Conservation (phyloP, 2,113 vertebrate species). For the Dipodomys merriami region DNA sequence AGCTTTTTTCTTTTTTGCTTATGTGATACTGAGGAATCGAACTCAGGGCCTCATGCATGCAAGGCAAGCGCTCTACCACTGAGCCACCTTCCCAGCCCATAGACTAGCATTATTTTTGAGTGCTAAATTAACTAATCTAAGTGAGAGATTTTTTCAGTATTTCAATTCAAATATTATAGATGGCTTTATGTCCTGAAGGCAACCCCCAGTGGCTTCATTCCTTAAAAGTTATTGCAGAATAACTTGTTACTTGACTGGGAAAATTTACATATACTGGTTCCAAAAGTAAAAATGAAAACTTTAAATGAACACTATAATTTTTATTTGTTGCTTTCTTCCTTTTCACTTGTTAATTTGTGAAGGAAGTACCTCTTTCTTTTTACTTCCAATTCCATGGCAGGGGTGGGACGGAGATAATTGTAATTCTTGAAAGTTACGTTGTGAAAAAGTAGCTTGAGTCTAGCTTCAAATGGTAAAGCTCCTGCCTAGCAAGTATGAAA, state of each 20-base stretch:
- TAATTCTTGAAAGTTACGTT: constrained; percentile 12
- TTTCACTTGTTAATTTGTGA: not conserved
- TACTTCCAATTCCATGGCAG: not conserved
- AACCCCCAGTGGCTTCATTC: not conserved
- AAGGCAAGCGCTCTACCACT: no score
- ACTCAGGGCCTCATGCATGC: no score
- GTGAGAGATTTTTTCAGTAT: not conserved
- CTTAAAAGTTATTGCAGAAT: not conserved
- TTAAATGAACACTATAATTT: constrained; percentile 29
- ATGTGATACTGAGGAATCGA: no score
- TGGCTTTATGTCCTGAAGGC: not conserved
- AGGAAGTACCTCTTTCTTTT: not conserved
- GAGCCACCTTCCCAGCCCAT: no score
- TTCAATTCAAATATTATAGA: not conserved
- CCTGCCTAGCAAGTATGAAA: no score
- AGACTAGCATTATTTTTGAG: not conserved
- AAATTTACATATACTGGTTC: not conserved
- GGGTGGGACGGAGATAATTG: not conserved
- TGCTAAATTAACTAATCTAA: constrained; percentile 29
- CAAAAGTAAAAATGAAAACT: constrained; percentile 12
- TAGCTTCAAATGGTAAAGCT: no score
- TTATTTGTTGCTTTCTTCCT: not conserved
- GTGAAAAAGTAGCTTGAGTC: no score
- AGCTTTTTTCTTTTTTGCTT: no score
- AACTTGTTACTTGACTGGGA: constrained; percentile 40